Base-by-base conservation (phyloP, 1,140 invertebrate genomes). In the Hyphantria cunea region DNA sequence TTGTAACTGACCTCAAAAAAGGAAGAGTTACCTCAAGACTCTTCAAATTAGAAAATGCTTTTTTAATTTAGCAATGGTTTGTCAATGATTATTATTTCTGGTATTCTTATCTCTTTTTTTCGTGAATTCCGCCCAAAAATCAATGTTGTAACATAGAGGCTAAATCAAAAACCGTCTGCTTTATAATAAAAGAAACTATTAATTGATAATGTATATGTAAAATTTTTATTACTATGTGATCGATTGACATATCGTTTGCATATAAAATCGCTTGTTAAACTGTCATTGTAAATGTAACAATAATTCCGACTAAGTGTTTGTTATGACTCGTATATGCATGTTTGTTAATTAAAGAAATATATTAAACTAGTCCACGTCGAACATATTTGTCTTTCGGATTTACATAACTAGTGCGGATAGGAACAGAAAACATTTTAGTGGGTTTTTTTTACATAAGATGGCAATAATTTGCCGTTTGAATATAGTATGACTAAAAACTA, bases 181-280 rank as follows among this genome's bases (percentile, higher is more conserved):
- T 45, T 17, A 44, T 10, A 34, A 37, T 37, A 11, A 15, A 54
- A 25, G 17, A 25, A 49, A 39, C 9, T 58, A 13, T 58, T 49
- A 25, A 47, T 47, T 48, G 54, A 48, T n/a, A 34, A 45, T 44
- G 17, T 56, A 45, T 58, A 58, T 58, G 37, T 10, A 10, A 58
- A 58, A 47, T 56, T 44, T 58, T 49, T 44, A 49, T 31, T 49
- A 49, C 37, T 11, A 58, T 49, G 55, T 58, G 55, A 58, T 49
- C 15, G 44, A 37, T 56, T 49, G 33, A 58, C 55, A 58, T 58
- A 58, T 49, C 55, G 37, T 25, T 58, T 58, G 55, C 55, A 58
- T 58, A 58, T 56, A 49, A 58, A 58, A 48, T 58, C 33, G 55
- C 55, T 58, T 58, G 55, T 58, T 58, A 58, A 39, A 10, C 32